These are phyloP conservation scores for Dipodomys stephensi DNA, from an alignment of 2,113 vertebrate species.

Conservation along the genomic window DNA sequence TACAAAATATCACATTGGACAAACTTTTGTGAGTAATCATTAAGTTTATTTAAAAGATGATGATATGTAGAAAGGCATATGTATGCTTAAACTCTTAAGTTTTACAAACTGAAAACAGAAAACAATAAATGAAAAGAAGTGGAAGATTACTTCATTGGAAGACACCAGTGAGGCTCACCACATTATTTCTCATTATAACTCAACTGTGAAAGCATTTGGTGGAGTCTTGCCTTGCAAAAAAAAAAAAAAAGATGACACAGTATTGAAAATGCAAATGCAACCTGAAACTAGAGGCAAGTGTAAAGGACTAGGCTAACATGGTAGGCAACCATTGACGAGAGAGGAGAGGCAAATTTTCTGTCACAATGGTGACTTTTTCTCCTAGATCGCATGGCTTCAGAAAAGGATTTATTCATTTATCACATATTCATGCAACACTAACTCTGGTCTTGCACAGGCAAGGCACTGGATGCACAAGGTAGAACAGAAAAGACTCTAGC, in stretches of 20 bases:
- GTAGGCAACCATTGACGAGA: accelerated
- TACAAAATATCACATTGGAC: background rate
- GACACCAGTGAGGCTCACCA: background rate
- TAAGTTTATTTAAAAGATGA: background rate
- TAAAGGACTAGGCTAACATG: background rate
- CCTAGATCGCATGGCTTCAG: background rate
- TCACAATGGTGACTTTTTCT: background rate
- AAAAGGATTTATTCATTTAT: background rate
- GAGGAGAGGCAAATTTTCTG: no score
- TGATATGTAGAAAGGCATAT: background rate
- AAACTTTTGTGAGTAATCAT: background rate
- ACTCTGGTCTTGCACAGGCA: background rate
- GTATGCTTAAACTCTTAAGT: background rate
- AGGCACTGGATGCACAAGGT: no score
- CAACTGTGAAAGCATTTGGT: background rate
- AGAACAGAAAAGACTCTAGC: no score
- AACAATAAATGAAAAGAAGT: background rate
- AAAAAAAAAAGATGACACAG: no score
- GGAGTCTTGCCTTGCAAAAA: background rate
- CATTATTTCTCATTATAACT: background rate
- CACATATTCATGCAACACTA: background rate
- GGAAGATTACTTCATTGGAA: background rate
- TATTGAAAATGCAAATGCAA: background rate
- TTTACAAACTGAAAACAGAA: background rate
- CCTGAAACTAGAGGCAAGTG: background rate